Conservation (phyloP, 2,797 vertebrate genomes). For the Chrosomus eos region DNA sequence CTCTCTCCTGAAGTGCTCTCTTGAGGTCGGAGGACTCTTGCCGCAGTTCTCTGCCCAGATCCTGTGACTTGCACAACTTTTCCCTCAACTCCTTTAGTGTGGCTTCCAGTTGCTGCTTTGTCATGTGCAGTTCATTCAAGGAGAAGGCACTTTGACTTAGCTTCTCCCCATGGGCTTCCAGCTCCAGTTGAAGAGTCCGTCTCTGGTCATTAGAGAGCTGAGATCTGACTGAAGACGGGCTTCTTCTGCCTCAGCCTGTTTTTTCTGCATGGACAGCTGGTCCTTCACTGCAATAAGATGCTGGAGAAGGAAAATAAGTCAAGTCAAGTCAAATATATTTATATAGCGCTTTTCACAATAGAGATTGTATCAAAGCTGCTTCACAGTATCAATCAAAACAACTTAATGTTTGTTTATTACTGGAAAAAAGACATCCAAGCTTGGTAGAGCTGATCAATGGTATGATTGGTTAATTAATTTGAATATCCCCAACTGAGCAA, state of each 20-base stretch:
- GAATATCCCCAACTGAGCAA: too few relatives aligned
- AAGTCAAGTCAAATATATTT: too few relatives aligned
- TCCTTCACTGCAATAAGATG: constrained; percentile 92
- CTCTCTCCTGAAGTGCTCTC: constrained; percentile 77
- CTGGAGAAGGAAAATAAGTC: constrained; percentile 77
- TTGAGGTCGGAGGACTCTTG: constrained; percentile 79
- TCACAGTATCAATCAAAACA: too few relatives aligned
- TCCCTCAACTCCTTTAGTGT: constrained; percentile 82
- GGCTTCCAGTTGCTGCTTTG: constrained; percentile 83
- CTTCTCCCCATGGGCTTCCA: constrained; percentile 82
- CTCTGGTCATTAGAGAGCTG: constrained; percentile 79
- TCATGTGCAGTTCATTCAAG: constrained; percentile 86
- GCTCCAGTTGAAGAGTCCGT: constrained; percentile 73
- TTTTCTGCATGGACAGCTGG: constrained; percentile 84
- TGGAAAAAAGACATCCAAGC: too few relatives aligned
- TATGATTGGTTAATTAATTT: too few relatives aligned
- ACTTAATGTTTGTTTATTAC: too few relatives aligned
- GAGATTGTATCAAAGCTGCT: too few relatives aligned
- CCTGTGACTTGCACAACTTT: constrained; percentile 79
- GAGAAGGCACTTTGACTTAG: constrained; percentile 82
- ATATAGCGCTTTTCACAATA: too few relatives aligned
- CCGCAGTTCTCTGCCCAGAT: constrained; percentile 71
- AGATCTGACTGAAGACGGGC: constrained; percentile 78
- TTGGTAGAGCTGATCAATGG: too few relatives aligned
- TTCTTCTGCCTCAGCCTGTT: constrained; percentile 76